phyloP scores from a whole-genome alignment of 2,888 invertebrate genomes.

The Orthosia cruda region DNA sequence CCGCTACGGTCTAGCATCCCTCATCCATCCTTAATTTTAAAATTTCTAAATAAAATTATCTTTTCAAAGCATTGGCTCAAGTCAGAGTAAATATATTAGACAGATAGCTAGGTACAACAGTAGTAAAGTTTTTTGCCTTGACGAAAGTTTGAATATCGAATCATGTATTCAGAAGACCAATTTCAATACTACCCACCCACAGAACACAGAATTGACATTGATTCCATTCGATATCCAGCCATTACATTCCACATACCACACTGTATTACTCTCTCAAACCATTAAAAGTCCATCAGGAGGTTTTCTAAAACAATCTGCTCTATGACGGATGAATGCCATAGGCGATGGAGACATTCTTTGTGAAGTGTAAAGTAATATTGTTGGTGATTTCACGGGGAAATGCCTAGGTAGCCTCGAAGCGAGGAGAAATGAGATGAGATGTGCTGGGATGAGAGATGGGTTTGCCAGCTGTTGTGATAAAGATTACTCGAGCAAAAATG shows the following conservation, averaged over 20 bases:
- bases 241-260: conserved; percentile 24
- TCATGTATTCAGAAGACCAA: too few relatives aligned
- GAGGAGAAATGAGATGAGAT: conserved; percentile 8
- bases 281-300: conserved; percentile 57
- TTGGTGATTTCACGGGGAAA: conserved; percentile 48
- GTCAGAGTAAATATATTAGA: too few relatives aligned
- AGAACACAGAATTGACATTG: conserved; percentile 1
- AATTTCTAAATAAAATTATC: too few relatives aligned
- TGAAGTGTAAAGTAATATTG: conserved; percentile 2
- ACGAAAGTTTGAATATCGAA: too few relatives aligned
- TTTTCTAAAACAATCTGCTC: conserved; percentile 57
- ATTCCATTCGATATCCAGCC: conserved; percentile 11
- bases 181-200: too few relatives aligned
- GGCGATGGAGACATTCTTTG: conserved; percentile 38
- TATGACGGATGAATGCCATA: conserved; percentile 27
- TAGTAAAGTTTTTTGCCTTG: too few relatives aligned
- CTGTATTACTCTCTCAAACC: conserved; percentile 40
- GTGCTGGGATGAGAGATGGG: background rate
- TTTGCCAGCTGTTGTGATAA: background rate
- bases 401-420: background rate
- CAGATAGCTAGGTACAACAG: too few relatives aligned
- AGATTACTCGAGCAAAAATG: background rate
- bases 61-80: too few relatives aligned
- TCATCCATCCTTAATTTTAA: too few relatives aligned
- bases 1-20: too few relatives aligned